Conservation (phyloP, 1,140 invertebrate genomes). For the Drosophila rhopaloa region DNA sequence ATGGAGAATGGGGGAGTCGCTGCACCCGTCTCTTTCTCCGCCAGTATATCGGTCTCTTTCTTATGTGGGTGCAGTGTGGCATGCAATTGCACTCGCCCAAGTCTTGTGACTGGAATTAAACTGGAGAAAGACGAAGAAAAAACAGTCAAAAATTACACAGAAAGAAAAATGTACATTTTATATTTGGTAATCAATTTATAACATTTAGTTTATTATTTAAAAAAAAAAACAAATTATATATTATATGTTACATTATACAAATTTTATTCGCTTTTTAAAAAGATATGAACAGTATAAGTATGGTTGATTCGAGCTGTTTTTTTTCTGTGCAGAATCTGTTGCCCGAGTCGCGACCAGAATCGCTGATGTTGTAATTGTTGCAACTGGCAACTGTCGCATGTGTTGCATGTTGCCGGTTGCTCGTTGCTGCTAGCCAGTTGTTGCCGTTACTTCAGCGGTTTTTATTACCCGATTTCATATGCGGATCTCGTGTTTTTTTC, state of each 20-base stretch:
- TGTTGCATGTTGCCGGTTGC: slow-evolving; percentile 35
- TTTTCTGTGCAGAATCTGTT: neutral
- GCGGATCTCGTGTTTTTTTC: slow-evolving; percentile 22
- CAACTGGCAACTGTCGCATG: slow-evolving; percentile 52
- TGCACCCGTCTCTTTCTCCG: neutral
- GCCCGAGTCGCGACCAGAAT: slow-evolving; percentile 66
- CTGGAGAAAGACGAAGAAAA: slow-evolving; percentile 12
- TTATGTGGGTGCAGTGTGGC: slow-evolving; percentile 49
- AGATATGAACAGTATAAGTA: too few relatives aligned
- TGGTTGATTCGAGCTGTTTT: too few relatives aligned
- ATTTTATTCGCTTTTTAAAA: too few relatives aligned
- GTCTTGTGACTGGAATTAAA: slow-evolving; percentile 27
- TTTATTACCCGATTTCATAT: slow-evolving; percentile 37
- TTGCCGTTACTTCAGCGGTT: slow-evolving; percentile 28
- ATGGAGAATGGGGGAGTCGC: slow-evolving; percentile 29
- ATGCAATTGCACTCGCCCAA: slow-evolving; percentile 34
- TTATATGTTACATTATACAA: too few relatives aligned
- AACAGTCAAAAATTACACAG: neutral
- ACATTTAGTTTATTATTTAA: too few relatives aligned
- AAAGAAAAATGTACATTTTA: neutral
- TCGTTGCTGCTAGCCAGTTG: slow-evolving; percentile 2
- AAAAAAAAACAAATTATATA: too few relatives aligned
- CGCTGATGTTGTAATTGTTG: slow-evolving; percentile 75
- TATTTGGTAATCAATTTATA: too few relatives aligned
- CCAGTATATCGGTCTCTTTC: neutral